phyloP scores from a whole-genome alignment of 37 sponge, comb jelly and placozoan species.

The Hormiphora californensis region DNA sequence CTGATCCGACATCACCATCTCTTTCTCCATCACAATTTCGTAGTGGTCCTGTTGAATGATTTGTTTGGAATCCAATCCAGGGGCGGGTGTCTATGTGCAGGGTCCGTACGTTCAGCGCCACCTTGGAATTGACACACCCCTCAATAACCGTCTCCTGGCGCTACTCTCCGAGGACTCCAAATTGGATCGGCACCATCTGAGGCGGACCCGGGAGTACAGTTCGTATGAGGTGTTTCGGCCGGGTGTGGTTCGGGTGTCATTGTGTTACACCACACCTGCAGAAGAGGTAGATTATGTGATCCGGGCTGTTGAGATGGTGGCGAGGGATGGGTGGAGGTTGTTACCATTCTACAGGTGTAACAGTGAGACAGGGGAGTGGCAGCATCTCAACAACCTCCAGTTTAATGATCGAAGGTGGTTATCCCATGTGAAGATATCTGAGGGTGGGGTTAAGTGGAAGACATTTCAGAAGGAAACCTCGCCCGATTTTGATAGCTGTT shows the following conservation, averaged over 20 bases:
- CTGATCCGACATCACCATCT: conserved; percentile 64
- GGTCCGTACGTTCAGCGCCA: conserved; percentile 62
- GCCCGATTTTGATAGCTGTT: conserved; percentile 50
- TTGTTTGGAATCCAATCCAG: conserved; percentile 85
- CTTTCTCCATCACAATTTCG: conserved; percentile 84
- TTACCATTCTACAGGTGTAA: conserved; percentile 64
- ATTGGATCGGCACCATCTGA: conserved; percentile 64
- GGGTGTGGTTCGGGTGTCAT: conserved; percentile 69
- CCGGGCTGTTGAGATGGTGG: conserved; percentile 74
- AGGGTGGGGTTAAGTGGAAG: not conserved
- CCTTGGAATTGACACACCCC: conserved; percentile 66
- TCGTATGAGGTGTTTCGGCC: conserved; percentile 79
- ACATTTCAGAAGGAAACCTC: not conserved
- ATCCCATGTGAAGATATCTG: conserved; percentile 4
- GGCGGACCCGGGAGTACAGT: conserved; percentile 68
- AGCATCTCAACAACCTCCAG: conserved; percentile 61
- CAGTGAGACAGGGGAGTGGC: conserved; percentile 68
- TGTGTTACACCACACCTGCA: conserved; percentile 71
- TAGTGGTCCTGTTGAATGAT: conserved; percentile 75
- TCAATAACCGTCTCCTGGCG: conserved; percentile 61
- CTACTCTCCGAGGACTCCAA: conserved; percentile 73
- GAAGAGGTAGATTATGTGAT: conserved; percentile 66
- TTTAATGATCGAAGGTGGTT: conserved; percentile 55
- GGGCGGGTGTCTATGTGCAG: conserved; percentile 90
- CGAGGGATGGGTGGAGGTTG: conserved; percentile 82